Evolutionary conservation across 2,113 vertebrate genomes (phyloP).

Genomic region (Cyprinodon variegatus): DNA sequence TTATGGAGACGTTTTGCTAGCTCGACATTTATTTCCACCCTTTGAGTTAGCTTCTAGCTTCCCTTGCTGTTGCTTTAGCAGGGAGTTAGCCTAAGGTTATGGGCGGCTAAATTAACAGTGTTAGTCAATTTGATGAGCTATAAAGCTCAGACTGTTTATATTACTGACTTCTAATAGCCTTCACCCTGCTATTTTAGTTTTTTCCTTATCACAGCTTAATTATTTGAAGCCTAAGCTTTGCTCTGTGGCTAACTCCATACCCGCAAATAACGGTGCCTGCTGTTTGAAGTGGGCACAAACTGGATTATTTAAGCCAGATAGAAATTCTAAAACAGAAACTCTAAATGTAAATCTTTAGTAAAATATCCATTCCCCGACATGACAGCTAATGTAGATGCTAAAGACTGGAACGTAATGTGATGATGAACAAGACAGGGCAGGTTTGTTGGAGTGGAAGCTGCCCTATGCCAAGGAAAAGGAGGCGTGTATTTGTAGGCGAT

Average conservation of each 20-base stretch:
- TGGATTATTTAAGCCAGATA: not conserved
- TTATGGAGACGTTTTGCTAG: no score
- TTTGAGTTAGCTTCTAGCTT: constrained; percentile 27
- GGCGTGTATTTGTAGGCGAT: no score
- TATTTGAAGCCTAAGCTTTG: not conserved
- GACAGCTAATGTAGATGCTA: not conserved
- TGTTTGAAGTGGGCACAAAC: not conserved
- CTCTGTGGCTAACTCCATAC: not conserved
- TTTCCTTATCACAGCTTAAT: not conserved
- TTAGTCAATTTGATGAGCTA: not conserved
- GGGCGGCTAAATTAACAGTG: constrained; percentile 18
- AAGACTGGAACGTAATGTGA: not conserved
- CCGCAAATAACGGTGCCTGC: not conserved
- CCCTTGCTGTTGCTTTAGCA: constrained; percentile 35
- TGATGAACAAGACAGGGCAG: not conserved
- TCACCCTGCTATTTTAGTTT: not conserved
- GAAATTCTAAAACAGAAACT: not conserved
- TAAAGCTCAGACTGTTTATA: not conserved
- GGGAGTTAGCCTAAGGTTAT: constrained; percentile 26
- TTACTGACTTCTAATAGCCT: not conserved
- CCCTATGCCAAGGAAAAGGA: not conserved
- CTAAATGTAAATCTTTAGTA: not conserved
- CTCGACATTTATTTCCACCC: not conserved
- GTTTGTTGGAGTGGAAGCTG: not conserved
- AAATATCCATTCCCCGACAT: not conserved